phyloP scores from a whole-genome alignment of 2,113 vertebrate genomes.

The Clinocottus analis region DNA sequence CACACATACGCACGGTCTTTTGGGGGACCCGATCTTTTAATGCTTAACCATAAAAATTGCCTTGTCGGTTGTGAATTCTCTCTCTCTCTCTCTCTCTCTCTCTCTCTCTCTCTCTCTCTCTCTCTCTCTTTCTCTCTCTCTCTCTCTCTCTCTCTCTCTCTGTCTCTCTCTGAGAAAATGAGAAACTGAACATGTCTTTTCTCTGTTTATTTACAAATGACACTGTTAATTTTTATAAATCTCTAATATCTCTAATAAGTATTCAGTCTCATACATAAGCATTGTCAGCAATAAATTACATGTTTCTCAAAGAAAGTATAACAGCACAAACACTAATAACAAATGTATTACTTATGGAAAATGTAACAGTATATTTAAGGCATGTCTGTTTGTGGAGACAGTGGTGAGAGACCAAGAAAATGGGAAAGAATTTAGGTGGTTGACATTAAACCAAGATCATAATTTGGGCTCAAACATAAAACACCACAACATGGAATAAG shows the following conservation, averaged over 20 bases:
- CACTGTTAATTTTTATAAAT: not conserved
- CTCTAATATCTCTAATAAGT: too few species aligned
- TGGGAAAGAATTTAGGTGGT: slow-evolving; percentile 62
- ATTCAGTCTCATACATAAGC: slow-evolving; percentile 6
- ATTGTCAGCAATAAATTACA: slow-evolving; percentile 13
- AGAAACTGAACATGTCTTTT: too few species aligned
- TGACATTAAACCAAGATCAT: slow-evolving; percentile 62
- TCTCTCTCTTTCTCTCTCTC: too few species aligned
- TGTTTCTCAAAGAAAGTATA: slow-evolving; percentile 28
- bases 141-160: too few species aligned
- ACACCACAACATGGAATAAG: slow-evolving; percentile 66
- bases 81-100: not conserved
- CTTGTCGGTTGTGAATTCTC: not conserved
- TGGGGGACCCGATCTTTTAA: not conserved
- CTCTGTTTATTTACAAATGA: not conserved
- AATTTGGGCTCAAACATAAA: slow-evolving; percentile 65
- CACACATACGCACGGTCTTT: not conserved
- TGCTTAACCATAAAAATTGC: not conserved
- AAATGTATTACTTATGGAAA: slow-evolving; percentile 47
- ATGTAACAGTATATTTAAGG: slow-evolving; percentile 40
- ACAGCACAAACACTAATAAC: slow-evolving; percentile 48
- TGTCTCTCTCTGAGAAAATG: too few species aligned
- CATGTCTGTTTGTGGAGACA: slow-evolving; percentile 67
- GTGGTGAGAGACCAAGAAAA: slow-evolving; percentile 62
- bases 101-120: too few species aligned